These are phyloP conservation scores for Pelobates cultripes DNA, from an alignment of 2,797 vertebrate genomes.

Conservation along the genomic window DNA sequence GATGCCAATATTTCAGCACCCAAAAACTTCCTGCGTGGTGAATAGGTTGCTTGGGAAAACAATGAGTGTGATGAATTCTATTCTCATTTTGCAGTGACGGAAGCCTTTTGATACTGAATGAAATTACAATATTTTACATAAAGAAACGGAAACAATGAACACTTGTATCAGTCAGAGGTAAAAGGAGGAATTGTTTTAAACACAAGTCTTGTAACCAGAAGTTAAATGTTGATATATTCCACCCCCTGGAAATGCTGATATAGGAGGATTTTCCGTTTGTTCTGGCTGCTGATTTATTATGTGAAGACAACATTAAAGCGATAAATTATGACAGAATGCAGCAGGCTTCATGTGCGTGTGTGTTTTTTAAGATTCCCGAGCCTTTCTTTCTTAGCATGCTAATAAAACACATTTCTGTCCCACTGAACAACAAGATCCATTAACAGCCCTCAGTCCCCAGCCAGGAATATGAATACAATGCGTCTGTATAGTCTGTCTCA, in stretches of 20 bases:
- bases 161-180: not conserved
- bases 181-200: not conserved
- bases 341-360: not conserved
- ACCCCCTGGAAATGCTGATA: not conserved
- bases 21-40: too few species aligned
- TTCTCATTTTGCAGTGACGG: not conserved
- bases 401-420: not conserved
- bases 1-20: too few species aligned
- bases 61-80: not conserved
- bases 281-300: conserved; percentile 5
- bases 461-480: conserved; percentile 17
- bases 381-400: not conserved
- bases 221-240: not conserved
- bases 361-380: not conserved
- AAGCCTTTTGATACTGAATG: not conserved
- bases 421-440: conserved; percentile 24
- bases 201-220: not conserved
- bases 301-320: conserved; percentile 4
- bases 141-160: not conserved
- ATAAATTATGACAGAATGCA: conserved; percentile 25
- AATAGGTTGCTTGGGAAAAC: too few species aligned
- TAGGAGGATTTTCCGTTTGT: not conserved
- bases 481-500: conserved; percentile 8
- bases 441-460: not conserved
- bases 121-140: not conserved